Evolutionary conservation across 2,888 invertebrate genomes (phyloP).

Genomic region (Antheraea yamamai): DNA sequence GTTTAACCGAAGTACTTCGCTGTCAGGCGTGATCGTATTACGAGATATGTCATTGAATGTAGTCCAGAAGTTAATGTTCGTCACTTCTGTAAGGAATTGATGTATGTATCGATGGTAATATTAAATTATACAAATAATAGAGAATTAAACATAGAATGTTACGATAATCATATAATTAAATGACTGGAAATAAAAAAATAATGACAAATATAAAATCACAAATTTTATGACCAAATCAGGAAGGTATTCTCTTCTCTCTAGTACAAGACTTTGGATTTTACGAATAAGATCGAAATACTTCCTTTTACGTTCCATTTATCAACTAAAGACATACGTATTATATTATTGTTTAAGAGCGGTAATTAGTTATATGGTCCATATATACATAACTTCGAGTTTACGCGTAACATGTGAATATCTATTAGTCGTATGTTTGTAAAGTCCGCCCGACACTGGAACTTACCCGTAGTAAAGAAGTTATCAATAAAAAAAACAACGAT

Average conservation of each 20-base stretch:
- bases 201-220: background rate
- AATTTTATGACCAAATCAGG: too few species aligned
- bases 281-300: background rate
- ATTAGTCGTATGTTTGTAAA: too few species aligned
- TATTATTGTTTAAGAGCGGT: too few species aligned
- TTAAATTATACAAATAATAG: background rate
- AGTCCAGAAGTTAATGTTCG: background rate
- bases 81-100: background rate
- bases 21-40: background rate
- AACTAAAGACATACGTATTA: too few species aligned
- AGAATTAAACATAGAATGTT: background rate
- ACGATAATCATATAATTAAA: background rate
- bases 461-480: too few species aligned
- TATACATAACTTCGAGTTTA: too few species aligned
- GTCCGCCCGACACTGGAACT: too few species aligned
- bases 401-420: too few species aligned
- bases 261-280: background rate
- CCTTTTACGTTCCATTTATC: background rate
- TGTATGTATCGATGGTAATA: background rate
- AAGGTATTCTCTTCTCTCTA: background rate
- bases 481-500: too few species aligned
- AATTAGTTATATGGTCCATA: too few species aligned
- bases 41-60: background rate
- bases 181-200: too few species aligned
- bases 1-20: background rate